Base-by-base conservation (phyloP, 2,888 invertebrate species). In the Heteromurus nitidus region DNA sequence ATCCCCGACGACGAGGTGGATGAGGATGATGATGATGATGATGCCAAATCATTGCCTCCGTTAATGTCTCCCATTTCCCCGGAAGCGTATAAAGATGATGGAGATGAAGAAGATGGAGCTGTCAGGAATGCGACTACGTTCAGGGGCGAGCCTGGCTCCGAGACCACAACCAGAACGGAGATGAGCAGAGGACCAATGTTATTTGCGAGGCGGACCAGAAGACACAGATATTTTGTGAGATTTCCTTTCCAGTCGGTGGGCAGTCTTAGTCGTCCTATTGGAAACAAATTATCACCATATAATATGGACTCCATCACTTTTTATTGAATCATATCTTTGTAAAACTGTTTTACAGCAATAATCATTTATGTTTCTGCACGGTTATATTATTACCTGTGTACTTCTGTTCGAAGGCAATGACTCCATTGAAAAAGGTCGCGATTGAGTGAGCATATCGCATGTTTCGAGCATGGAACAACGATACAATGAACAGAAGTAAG, bases 401-500 rank as follows among this genome's bases (percentile, higher is more conserved):
- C 47, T 77, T 77, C 50, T 77, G 76, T 26, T 77, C 76, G 36
- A 77, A 77, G 2, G 76, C 69, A 77, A 77, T 77, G 69, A 77
- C 47, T 60, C 76, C 76, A 26, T 77, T 77, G 44, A 77, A 62
- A 26, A 77, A 77, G 2, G 76, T 69, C 3, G 69, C 76, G 1
- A 77, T 68, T 1, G 69, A 60, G 3, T 62, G 62, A 26, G 62
- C 69, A 1, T 47, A 69, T 24, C 50, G 60, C 69, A 77, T 77
- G 62, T 77, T 77, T 11, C 69, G 2, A 11, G 50, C 50, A n/a
- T 77, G 76, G 30, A 77, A 28, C 7, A 60, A 30, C 2, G 60
- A 68, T n/a, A 77, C 76, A 47, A 77, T 20, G 31, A 69, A 47
- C 9, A 77, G 36, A 3, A 77, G 60, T 20, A 77, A 62, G 69